Evolutionary conservation across 2,888 invertebrate species (phyloP), one percentile per base, ranked within the genome.

Genomic region (Gymnocheta viridis): DNA sequence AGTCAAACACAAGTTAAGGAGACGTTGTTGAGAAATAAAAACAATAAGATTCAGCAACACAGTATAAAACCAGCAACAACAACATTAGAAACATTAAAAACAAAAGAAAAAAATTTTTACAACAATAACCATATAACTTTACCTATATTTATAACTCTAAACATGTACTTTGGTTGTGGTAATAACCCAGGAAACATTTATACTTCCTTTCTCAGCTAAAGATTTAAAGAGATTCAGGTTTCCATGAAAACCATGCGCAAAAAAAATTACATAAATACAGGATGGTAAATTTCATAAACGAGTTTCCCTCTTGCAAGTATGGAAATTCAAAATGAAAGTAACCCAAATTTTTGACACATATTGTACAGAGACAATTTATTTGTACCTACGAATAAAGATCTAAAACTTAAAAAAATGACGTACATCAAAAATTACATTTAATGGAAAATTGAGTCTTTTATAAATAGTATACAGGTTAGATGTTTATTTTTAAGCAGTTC

Each of bases 1-100:
- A 86, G 85, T 85, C 85, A 76, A 86, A 82, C 83, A 85, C 84
- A 86, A 86, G 80, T 86, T 86, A 82, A 80, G 72, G 49, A 70
- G 73, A 81, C 35, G 62, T 47, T 62, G 69, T 56, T 35, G 44
- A 29, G 66, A 51, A 51, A 73, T 14, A 32, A 69, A 67, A 67
- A 76, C 60, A 77, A 77, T 66, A 83, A 66, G 58, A 64, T 35
- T 35, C 41, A 74, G 69, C 47, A 27, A 19, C 47, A 38, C 24
- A 44, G 10, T 47, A 19, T 27, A 62, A 51, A 5, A 60, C 29
- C 19, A 69, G 14, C 29, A 64, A 22, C 29, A 67, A 14, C 51
- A 60, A 10, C 32, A 41, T 24, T 19, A 51, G 22, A 66, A 22
- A 19, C 70, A 56, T 44, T n/a, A 74, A 64, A 6, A n/a, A 64